Percentiles rank a stretch among this genome's conserved stretches.
Conservation (phyloP, 2,797 vertebrate genomes). For the Acrocephalus scirpaceus region DNA sequence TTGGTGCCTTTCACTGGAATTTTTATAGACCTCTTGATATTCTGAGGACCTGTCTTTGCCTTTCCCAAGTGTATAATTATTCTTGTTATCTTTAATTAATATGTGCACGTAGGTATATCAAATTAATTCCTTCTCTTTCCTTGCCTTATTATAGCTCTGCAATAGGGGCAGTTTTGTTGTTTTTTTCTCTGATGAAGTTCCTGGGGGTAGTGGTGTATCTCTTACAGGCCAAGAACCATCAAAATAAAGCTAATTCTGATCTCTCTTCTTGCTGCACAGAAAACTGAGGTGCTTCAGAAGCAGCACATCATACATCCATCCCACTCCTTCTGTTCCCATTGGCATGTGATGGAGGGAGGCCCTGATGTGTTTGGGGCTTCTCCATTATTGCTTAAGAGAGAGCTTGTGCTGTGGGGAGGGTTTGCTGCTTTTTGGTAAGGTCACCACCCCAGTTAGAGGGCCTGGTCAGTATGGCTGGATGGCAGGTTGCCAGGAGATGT, state of each 20-base stretch:
- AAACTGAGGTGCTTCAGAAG: neutral
- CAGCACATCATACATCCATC: neutral
- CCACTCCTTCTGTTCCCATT: neutral
- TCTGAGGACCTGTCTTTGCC: conserved; percentile 44
- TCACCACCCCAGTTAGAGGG: neutral
- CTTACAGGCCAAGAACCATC: neutral
- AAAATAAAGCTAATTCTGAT: neutral
- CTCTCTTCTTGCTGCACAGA: neutral
- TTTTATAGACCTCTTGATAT: conserved; percentile 53
- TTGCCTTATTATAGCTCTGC: neutral
- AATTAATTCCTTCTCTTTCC: conserved; percentile 20
- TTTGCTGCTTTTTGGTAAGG: neutral
- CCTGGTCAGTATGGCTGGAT: neutral
- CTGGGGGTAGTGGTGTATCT: neutral
- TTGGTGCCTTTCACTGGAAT: conserved; percentile 18
- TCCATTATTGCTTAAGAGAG: neutral
- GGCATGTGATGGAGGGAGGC: neutral
- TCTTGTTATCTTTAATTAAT: conserved; percentile 51
- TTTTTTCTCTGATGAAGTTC: neutral
- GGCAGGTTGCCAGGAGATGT: neutral
- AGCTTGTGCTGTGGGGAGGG: neutral
- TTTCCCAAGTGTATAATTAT: conserved; percentile 54
- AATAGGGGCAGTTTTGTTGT: conserved; percentile 4
- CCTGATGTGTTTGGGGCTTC: neutral
- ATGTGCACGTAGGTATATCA: neutral